Evolutionary conservation across 1,140 invertebrate genomes (phyloP).

Genomic region (Leptonema lineaticorne): DNA sequence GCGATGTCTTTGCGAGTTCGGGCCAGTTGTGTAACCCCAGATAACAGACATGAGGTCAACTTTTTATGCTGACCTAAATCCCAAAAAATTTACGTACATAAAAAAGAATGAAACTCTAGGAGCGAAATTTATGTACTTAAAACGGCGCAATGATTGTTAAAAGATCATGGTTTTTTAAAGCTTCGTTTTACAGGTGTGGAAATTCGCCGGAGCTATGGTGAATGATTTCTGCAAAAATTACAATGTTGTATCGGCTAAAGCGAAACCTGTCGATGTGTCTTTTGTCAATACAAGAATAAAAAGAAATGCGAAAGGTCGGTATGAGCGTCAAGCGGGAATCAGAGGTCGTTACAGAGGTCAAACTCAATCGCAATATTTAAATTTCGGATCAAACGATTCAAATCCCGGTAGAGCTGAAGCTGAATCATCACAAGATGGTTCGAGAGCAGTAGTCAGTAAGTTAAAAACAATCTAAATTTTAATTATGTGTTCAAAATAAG

Average conservation of each 20-base stretch:
- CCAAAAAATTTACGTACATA: slow-evolving; percentile 22
- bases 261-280: not conserved
- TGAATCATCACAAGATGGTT: slow-evolving; percentile 69
- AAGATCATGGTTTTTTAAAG: no score
- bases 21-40: slow-evolving; percentile 37
- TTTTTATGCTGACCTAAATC: slow-evolving; percentile 37
- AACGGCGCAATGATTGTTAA: not conserved
- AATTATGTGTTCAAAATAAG: not conserved
- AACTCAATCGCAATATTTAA: slow-evolving; percentile 80
- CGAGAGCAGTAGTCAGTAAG: slow-evolving; percentile 76
- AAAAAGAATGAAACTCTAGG: not conserved
- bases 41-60: slow-evolving; percentile 38
- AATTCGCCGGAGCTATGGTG: slow-evolving; percentile 1
- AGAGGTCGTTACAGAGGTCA: slow-evolving; percentile 62
- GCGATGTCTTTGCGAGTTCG: slow-evolving; percentile 16
- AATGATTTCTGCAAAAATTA: slow-evolving; percentile 20
- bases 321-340: not conserved
- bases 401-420: slow-evolving; percentile 74
- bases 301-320: slow-evolving; percentile 8
- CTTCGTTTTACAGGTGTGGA: not conserved
- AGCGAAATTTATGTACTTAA: not conserved
- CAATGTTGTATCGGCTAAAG: not conserved
- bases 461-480: slow-evolving; percentile 44
- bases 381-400: slow-evolving; percentile 59
- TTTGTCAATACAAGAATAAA: no score